Percentiles rank a stretch among this genome's conserved stretches.
Evolutionary conservation across 2,888 invertebrate species (phyloP).

Genomic region (Yponomeuta sedellus): DNA sequence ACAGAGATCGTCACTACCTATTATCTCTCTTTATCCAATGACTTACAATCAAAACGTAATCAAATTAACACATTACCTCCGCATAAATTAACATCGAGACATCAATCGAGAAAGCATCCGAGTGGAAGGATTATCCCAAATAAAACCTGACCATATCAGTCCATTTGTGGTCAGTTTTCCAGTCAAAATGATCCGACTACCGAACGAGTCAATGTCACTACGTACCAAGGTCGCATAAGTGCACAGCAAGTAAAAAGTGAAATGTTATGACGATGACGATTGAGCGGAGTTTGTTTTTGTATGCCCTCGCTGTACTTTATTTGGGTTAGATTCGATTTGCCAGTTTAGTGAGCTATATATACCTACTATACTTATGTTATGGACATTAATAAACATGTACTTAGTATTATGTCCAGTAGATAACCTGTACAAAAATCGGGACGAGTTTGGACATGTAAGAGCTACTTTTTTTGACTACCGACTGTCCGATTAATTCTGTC

Average conservation of each 20-base stretch:
- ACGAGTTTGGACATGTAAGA: too few relatives aligned
- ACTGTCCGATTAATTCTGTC: too few relatives aligned
- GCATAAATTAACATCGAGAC: neutral
- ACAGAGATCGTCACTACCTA: too few relatives aligned
- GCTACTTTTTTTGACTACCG: too few relatives aligned
- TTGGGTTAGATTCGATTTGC: neutral
- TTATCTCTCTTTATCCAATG: too few relatives aligned
- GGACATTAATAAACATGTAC: too few relatives aligned
- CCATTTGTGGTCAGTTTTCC: constrained; percentile 35
- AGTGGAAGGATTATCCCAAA: neutral
- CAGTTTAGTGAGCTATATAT: too few relatives aligned
- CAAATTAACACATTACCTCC: neutral
- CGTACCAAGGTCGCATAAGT: constrained; percentile 8
- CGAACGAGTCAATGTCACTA: neutral
- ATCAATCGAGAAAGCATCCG: neutral
- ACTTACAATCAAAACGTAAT: neutral
- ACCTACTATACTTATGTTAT: too few relatives aligned
- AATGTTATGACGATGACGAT: constrained; percentile 4
- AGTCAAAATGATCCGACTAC: constrained; percentile 24
- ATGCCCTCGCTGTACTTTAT: neutral
- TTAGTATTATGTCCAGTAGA: too few relatives aligned
- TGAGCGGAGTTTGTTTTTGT: constrained; percentile 4
- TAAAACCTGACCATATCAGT: neutral
- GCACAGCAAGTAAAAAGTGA: neutral
- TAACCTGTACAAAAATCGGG: too few relatives aligned